Evolutionary conservation across 2,888 invertebrate genomes (phyloP), one percentile per base, ranked within the genome.

Genomic region (Trichacis sp.): DNA sequence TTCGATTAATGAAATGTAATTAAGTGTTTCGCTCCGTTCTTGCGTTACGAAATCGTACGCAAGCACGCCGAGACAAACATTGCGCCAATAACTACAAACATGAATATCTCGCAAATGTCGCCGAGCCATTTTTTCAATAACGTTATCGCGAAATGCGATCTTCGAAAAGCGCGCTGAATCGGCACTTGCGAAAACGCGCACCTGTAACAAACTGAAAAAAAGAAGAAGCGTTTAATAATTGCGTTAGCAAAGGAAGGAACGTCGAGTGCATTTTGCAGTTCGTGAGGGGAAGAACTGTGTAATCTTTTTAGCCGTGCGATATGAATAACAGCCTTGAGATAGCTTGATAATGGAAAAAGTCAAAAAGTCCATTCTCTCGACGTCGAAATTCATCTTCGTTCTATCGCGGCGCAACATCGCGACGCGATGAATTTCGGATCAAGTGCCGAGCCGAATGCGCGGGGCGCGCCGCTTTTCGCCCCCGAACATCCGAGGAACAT

Each of bases 301-400:
- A 66, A 55, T 58, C 62, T 67, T 63, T 49, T 62, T 36, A 48
- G 56, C 46, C 52, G 56, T 40, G 57, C 43, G 42, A 63, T 48
- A 57, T 68, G 63, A 68, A 68, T 68, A 56, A 64, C 60, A 54
- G 55, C 67, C 33, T 43, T 38, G 50, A 62, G 56, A 63, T 64
- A 57, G 60, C 51, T 55, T 54, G 63, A 57, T 68, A 68, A 68
- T 63, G 67, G 60, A 63, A 68, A 46, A 64, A 63, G 63, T 68
- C 60, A 64, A 68, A 66, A 68, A 63, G 64, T 53, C 63, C 57
- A 68, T 64, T 68, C 67, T 59, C 67, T 68, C 64, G 67, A 64
- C 67, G 60, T 64, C 50, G 67, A 68, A 64, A 68, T 68, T 68
- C 67, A 68, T 68, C 67, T 68, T 64, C 67, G 63, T 68, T 68